These are phyloP conservation scores for Noctilio leporinus DNA, from an alignment of 2,113 vertebrate genomes.

Conservation along the genomic window DNA sequence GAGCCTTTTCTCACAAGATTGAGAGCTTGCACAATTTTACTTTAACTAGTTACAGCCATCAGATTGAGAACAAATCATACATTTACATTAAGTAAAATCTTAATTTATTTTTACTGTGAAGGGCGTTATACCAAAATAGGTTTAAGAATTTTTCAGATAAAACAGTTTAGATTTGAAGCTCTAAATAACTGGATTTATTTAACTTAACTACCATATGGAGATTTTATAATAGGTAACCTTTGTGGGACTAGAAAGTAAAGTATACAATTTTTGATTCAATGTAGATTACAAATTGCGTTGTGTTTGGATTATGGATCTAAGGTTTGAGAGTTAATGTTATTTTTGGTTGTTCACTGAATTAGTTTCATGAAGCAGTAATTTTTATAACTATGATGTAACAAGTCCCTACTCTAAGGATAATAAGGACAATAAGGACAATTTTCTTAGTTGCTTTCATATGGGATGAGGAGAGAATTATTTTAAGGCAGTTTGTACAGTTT, in stretches of 20 bases:
- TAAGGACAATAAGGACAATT: background rate
- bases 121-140: slow-evolving; percentile 20
- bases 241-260: background rate
- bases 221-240: background rate
- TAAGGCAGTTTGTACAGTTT: background rate
- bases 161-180: background rate
- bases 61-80: slow-evolving; percentile 24
- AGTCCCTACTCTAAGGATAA: background rate
- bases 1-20: slow-evolving; percentile 62
- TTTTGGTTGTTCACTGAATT: background rate
- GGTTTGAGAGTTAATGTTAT: background rate
- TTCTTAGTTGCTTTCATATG: background rate
- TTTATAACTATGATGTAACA: background rate
- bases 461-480: background rate
- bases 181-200: slow-evolving; percentile 1
- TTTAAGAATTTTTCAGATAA: slow-evolving; percentile 45
- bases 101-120: slow-evolving; percentile 22
- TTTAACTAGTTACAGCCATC: slow-evolving; percentile 58
- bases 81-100: slow-evolving; percentile 31
- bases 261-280: background rate
- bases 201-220: slow-evolving; percentile 28
- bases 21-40: slow-evolving; percentile 58
- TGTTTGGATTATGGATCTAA: background rate
- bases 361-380: slow-evolving; percentile 3
- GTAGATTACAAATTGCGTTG: slow-evolving; percentile 24